These are phyloP conservation scores for Muntiacus reevesi DNA, from an alignment of 2,113 vertebrate genomes.

Conservation along the genomic window DNA sequence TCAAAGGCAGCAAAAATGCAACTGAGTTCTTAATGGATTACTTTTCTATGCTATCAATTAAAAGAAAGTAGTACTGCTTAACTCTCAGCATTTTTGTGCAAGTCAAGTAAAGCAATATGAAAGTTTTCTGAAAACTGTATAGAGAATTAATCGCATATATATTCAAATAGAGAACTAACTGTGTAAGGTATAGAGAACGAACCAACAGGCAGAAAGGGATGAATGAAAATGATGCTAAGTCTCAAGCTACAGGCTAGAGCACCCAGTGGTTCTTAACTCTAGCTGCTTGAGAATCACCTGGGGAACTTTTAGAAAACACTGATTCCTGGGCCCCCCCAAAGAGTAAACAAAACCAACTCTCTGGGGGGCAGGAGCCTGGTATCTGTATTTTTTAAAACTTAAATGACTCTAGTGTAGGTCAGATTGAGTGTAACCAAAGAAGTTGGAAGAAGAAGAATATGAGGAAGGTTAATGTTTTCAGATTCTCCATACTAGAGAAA, in stretches of 20 bases:
- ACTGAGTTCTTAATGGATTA: not conserved
- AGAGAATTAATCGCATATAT: not conserved
- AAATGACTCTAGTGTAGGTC: not conserved
- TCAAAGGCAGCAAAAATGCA: not conserved
- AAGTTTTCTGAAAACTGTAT: not conserved
- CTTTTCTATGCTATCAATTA: not conserved
- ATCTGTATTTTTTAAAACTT: not conserved
- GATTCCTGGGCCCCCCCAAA: not conserved
- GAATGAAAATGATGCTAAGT: not conserved
- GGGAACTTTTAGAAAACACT: not conserved
- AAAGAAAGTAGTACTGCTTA: not conserved
- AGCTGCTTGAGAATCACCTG: not conserved
- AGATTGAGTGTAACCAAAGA: not conserved
- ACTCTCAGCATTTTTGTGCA: not conserved
- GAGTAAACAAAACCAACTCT: not conserved
- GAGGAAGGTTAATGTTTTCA: not conserved
- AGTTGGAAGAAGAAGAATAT: not conserved
- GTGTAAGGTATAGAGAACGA: not conserved
- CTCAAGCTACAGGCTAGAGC: not conserved
- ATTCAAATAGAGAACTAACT: not conserved
- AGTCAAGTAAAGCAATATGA: not conserved
- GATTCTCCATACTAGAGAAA: not conserved
- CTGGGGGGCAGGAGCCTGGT: not conserved
- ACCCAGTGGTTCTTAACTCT: not conserved
- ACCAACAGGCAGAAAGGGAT: not conserved